Conservation (phyloP, 2,888 invertebrate genomes). For the Lasioglossum leucozonium region DNA sequence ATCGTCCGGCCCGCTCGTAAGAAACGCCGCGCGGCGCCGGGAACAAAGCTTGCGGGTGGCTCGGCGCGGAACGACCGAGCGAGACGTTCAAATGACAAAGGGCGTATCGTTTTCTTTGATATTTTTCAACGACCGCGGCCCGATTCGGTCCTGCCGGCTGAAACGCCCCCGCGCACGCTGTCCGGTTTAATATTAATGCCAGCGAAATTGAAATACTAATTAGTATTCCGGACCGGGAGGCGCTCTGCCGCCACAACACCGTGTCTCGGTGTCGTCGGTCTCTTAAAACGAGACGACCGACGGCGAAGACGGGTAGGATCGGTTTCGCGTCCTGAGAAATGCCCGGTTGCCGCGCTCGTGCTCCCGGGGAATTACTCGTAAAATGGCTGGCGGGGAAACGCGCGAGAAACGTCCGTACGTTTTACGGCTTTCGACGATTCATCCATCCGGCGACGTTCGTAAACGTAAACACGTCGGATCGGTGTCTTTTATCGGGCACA, state of each 20-base stretch:
- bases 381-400: constrained; percentile 52
- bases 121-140: constrained; percentile 29
- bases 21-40: background rate
- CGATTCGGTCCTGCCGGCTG: background rate
- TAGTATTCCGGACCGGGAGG: constrained; percentile 60
- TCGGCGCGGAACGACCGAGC: background rate
- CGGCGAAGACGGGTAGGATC: constrained; percentile 11
- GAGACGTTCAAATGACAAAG: constrained; percentile 33
- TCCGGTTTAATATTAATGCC: constrained; percentile 59
- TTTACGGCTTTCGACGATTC: constrained; percentile 60
- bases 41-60: constrained; percentile 7
- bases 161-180: background rate
- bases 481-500: constrained; percentile 57
- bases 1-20: constrained; percentile 14
- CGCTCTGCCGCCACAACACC: constrained; percentile 15
- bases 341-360: constrained; percentile 31
- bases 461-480: constrained; percentile 45
- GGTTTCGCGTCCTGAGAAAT: constrained; percentile 55
- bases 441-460: constrained; percentile 44
- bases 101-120: constrained; percentile 15
- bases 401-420: constrained; percentile 46
- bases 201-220: constrained; percentile 61
- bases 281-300: constrained; percentile 46
- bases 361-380: constrained; percentile 66
- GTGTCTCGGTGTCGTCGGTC: constrained; percentile 28